Base-by-base conservation (phyloP, 2,888 invertebrate species). In the Heliconius charithonia region DNA sequence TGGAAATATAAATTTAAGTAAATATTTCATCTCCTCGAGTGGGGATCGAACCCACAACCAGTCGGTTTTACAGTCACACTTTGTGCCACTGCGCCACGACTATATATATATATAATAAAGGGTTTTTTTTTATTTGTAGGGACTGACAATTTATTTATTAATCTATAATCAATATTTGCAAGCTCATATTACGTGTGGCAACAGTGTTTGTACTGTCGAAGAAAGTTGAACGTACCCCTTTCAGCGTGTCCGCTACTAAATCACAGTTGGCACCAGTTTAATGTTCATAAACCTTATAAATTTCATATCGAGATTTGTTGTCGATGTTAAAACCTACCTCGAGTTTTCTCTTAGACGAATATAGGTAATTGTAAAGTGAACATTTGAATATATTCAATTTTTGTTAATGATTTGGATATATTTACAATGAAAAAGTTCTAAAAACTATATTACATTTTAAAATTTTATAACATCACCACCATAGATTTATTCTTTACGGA, bases 161-260 rank as follows among this genome's bases (percentile, higher is more conserved):
- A 9, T 1, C 25, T 25, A 16, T n/a, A 69, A 25, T 41, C 32
- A 69, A n/a, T 3, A 37, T n/a, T 69, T 69, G 16, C 16, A 41
- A 71, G 45, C 13, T 70, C 2, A 51, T 51, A 13, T 32, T 29
- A 29, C 29, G 29, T 72, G n/a, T 72, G 70, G 32, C 71, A 22
- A 79, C 56, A 37, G 75, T 66, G 45, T 66, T 70, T 76, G 37
- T 73, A 82, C 65, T 83, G 25, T 67, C 62, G 71, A 73, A 73
- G 82, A 81, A 80, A 81, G 79, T 56, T 79, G 67, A 76, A 75
- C 59, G 32, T 72, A 71, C 75, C 73, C 51, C 77, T 77, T 77
- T 75, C 71, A 81, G 65, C 67, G 66, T 78, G 70, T 76, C 79
- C 51, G 67, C 71, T 37, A 62, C 70, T 81, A 80, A 81, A 80